phyloP scores from a whole-genome alignment of 2,113 vertebrate genomes.

The Aegithalos caudatus region DNA sequence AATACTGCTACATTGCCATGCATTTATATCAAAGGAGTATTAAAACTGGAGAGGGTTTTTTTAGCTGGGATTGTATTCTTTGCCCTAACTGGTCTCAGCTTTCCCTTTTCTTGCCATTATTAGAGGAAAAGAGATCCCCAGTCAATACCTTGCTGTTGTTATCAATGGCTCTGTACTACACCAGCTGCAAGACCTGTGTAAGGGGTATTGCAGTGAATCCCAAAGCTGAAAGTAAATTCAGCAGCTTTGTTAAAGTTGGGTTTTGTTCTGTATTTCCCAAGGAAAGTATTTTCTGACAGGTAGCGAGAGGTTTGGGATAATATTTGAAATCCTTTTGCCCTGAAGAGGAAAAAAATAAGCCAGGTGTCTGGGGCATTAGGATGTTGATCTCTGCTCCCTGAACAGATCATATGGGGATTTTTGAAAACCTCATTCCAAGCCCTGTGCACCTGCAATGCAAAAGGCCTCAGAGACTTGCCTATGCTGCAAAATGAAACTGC shows the following conservation, averaged over 20 bases:
- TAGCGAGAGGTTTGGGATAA: not conserved
- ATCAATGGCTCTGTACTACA: not conserved
- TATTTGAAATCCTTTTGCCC: not conserved
- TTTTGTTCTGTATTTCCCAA: not conserved
- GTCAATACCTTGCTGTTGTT: constrained; percentile 1
- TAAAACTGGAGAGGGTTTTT: not conserved
- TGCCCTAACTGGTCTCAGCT: not conserved
- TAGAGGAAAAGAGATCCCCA: not conserved
- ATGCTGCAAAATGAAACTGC: not conserved
- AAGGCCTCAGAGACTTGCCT: not conserved
- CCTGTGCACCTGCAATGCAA: not conserved
- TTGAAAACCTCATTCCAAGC: not conserved
- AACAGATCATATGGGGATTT: not conserved
- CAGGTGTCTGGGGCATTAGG: not conserved
- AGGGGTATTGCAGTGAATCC: not conserved
- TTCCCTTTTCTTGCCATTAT: not conserved
- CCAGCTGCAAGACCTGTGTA: not conserved
- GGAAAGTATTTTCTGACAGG: not conserved
- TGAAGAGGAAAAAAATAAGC: not conserved
- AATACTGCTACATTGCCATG: not conserved
- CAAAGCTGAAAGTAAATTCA: not conserved
- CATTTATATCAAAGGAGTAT: not conserved
- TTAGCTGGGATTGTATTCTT: not conserved
- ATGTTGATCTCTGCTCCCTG: not conserved
- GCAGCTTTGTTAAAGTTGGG: not conserved